These are phyloP conservation scores for Galaxias olidus DNA, from an alignment of 2,797 vertebrate genomes.

Conservation along the genomic window DNA sequence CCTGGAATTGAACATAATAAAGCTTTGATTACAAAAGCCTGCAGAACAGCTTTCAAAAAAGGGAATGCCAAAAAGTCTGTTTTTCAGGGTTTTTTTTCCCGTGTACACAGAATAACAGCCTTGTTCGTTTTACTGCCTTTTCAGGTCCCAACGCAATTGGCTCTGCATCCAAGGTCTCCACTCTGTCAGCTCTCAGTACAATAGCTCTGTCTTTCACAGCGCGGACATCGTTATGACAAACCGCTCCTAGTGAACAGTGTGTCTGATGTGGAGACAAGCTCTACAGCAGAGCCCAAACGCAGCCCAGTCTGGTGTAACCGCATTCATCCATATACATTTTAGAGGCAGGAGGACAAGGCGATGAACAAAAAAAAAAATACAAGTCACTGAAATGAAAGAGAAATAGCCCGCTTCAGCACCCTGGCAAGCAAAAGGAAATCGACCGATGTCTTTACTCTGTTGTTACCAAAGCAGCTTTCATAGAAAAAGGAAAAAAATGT, in stretches of 20 bases:
- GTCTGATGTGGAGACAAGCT: conserved; percentile 64
- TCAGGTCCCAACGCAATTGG: conserved; percentile 90
- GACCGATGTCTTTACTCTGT: conserved; percentile 92
- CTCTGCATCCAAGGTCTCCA: conserved; percentile 91
- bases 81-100: neutral
- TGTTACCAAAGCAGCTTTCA: conserved; percentile 99
- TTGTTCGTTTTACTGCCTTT: conserved; percentile 41
- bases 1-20: conserved; percentile 19
- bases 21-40: conserved; percentile 19
- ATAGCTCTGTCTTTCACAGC: conserved; percentile 98
- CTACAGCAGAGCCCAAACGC: conserved; percentile 53
- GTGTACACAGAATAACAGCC: conserved; percentile 24
- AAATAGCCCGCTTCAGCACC: conserved; percentile 80
- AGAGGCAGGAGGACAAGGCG: conserved; percentile 58
- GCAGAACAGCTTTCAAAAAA: neutral
- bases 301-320: conserved; percentile 74
- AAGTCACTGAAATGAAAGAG: conserved; percentile 58
- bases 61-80: conserved; percentile 13
- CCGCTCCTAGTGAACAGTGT: conserved; percentile 72
- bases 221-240: conserved; percentile 98
- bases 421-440: conserved; percentile 77
- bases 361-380: conserved; percentile 24
- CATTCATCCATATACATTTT: conserved; percentile 75
- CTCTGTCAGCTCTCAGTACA: conserved; percentile 94
- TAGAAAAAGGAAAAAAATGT: conserved; percentile 81